Base-by-base conservation (phyloP, 2,113 vertebrate genomes). In the Rhinolophus ferrumequinum region DNA sequence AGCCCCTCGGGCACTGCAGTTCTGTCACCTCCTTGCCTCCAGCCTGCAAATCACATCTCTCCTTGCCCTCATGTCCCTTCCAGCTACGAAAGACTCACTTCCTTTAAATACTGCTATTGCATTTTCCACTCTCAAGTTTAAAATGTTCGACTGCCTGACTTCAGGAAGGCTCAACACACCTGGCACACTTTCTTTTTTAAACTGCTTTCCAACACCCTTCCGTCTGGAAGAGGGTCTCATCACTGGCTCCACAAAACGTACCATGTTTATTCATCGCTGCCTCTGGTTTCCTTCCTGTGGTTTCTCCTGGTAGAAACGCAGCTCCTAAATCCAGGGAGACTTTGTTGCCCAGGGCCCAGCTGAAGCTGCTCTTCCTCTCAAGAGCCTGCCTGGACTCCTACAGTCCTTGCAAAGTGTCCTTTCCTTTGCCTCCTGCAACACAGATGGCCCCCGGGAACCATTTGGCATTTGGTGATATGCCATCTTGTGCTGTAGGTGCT, bases 391-490 rank as follows among this genome's bases (percentile, higher is more conserved):
- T 28, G 73, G 19, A 28, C 18, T 24, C 72, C 33, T 44, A 52
- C 2, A 22, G 13, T 22, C 21, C 50, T 75, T 10, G 24, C 0
- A 2, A 54, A 28, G 24, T 16, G 2, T n/a, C 62, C 38, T 35
- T 64, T 12, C n/a, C 88, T 69, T 38, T 24, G 22, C 50, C 10
- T 15, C 30, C 15, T 30, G 12, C 64, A 64, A 22, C 24, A 30
- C 12, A 38, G 38, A 26, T 2, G 12, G 41, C 14, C 26, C n/a
- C 30, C 60, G 7, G 79, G n/a, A 10, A 56, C 22, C 62, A 26
- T 3, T 15, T 44, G 50, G 56, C 4, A 3, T 30, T 50, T 44
- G 26, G 26, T 1, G 5, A 64, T 0, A 4, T 0, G 2, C 54
- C 13, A 1, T 8, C 62, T 35, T 28, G 41, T 24, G 14, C 6